A percentile compares a stretch with the other conserved stretches of the same genome.
These are phyloP conservation scores for Andricus curvator DNA, from an alignment of 2,888 invertebrate species.

Conservation along the genomic window DNA sequence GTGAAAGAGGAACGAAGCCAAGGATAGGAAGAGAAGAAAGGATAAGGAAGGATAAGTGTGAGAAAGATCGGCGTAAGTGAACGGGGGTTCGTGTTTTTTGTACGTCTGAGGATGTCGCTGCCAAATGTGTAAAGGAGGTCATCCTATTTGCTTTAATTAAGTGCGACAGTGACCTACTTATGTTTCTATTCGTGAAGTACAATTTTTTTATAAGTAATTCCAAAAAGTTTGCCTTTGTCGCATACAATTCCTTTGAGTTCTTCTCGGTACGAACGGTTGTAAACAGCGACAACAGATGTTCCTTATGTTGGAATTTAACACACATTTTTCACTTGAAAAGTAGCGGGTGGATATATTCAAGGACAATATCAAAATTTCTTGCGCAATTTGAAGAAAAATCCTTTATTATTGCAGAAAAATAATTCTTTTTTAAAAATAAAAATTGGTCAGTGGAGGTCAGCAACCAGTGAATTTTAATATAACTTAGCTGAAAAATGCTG, in stretches of 20 bases:
- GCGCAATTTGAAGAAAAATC: background rate
- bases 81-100: constrained; percentile 62
- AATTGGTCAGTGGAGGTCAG: too few relatives aligned
- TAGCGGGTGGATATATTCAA: background rate
- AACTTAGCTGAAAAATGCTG: background rate
- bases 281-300: constrained; percentile 22
- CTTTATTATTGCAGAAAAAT: too few relatives aligned
- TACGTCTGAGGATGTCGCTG: constrained; percentile 67
- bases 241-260: constrained; percentile 12
- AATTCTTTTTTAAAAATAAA: too few relatives aligned
- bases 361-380: background rate
- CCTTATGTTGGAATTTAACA: background rate
- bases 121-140: constrained; percentile 65
- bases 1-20: background rate
- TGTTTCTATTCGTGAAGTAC: constrained; percentile 53
- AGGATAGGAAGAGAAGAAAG: constrained; percentile 1
- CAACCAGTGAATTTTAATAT: background rate
- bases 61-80: constrained; percentile 43
- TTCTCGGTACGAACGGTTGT: background rate
- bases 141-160: constrained; percentile 63
- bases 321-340: background rate
- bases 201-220: constrained; percentile 20
- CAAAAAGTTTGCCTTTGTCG: constrained; percentile 41
- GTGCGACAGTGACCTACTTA: constrained; percentile 71
- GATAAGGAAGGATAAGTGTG: constrained; percentile 11